A percentile compares a stretch with the other conserved stretches of the same genome.
Evolutionary conservation across 2,888 invertebrate species (phyloP).

Genomic region (Cistogaster globosa): DNA sequence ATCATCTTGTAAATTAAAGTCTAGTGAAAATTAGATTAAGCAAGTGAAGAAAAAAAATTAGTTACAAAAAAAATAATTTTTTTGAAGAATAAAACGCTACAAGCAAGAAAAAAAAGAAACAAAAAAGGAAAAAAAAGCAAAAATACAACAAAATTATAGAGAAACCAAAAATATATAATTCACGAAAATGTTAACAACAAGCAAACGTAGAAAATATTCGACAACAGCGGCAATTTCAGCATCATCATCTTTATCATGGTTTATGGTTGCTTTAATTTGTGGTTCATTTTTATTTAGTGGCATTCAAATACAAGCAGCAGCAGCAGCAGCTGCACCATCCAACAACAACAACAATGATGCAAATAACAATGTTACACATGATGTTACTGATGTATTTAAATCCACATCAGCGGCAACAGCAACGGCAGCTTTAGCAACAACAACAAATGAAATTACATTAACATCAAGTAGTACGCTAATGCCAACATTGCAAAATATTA

Average conservation of each 20-base stretch:
- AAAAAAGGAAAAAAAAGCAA: background rate
- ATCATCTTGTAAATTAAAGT: constrained; percentile 62
- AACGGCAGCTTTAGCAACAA: constrained; percentile 40
- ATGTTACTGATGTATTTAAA: constrained; percentile 63
- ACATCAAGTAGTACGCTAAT: constrained; percentile 50
- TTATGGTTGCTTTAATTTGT: constrained; percentile 76
- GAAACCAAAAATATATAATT: constrained; percentile 29
- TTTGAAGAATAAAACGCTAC: constrained; percentile 21
- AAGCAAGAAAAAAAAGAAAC: background rate
- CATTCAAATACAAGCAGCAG: constrained; percentile 78
- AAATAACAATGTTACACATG: constrained; percentile 62
- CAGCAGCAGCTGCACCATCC: too few species aligned
- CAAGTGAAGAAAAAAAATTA: constrained; percentile 23
- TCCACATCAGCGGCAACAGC: constrained; percentile 12
- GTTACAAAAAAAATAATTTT: constrained; percentile 47
- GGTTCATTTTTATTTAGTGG: constrained; percentile 77
- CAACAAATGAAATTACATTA: constrained; percentile 55
- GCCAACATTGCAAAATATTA: constrained; percentile 59
- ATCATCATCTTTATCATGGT: constrained; percentile 49
- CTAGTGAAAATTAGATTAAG: constrained; percentile 59
- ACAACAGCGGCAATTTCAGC: constrained; percentile 53
- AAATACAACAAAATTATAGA: constrained; percentile 22
- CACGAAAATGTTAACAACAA: constrained; percentile 71
- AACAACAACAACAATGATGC: constrained; percentile 72
- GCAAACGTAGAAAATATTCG: constrained; percentile 73